Evolutionary conservation across 1,140 invertebrate species (phyloP), one percentile per base, ranked within the genome.

Genomic region (Dreissena rostriformis): DNA sequence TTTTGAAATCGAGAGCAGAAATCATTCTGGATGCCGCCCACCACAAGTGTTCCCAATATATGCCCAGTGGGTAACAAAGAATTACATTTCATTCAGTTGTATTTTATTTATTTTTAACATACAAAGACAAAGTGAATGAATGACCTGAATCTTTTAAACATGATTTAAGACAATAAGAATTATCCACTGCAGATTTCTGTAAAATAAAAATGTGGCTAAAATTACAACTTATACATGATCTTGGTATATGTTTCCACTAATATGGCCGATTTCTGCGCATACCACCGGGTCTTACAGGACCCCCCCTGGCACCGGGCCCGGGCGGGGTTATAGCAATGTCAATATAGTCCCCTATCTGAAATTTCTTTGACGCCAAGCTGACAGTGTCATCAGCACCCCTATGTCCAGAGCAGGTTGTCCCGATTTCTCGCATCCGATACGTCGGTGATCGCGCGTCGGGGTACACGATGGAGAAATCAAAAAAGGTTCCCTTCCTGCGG

Each of bases 271-370:
- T 72, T 67, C 89, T 82, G 55, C 85, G 17, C 73, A 84, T 84
- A 17, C 15, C n/a, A 28, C 73, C 76, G 39, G 80, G 85, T n/a
- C 80, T 63, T 19, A 88, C 86, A 39, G 66, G 73, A 17, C 86
- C 89, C 4, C 87, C 85, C 39, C 39, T 39, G 8, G 39, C 39
- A 8, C 39, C 39, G 22, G 73, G 72, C 52, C 91, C 80, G 17
- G 98, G 97, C 61, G 97, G 97, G 49, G 97, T 97, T 72, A 99
- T 99, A 12, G 98, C 98, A 89, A 99, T 99, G 93, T 99, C 98
- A 90, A 99, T 94, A 94, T 98, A 99, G 94, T 99, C 98, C 6
- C 96, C 95, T 17, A 99, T 95, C 57, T 91, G 86, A 87, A 94
- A 94, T 75, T 90, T 91, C 84, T 92, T 93, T 17, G 78, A 86